phyloP scores from a whole-genome alignment of 2,797 vertebrate species.

The Dromococcyx pavoninus region DNA sequence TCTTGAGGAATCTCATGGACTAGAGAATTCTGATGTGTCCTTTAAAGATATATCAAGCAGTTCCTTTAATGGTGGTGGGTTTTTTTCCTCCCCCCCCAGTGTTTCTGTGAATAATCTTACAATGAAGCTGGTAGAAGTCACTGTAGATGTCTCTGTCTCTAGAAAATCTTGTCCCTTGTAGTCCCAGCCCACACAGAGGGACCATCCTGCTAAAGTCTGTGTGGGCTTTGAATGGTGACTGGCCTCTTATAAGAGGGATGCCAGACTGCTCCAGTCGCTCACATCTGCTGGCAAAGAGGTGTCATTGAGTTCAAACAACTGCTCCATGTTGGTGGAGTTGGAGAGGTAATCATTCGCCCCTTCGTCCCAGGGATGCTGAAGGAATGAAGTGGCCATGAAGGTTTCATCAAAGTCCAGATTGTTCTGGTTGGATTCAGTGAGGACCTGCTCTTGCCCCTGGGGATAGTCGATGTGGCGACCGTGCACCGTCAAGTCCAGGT shows the following conservation, averaged over 20 bases:
- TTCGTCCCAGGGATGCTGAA: constrained; percentile 90
- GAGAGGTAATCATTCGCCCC: constrained; percentile 80
- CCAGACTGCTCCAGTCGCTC: constrained; percentile 79
- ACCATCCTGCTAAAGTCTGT: neutral
- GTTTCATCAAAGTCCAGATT: constrained; percentile 87
- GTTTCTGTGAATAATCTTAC: constrained; percentile 7
- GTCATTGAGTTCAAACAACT: constrained; percentile 85
- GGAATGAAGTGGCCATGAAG: constrained; percentile 88
- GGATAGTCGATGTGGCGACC: constrained; percentile 77
- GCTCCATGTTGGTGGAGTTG: constrained; percentile 81
- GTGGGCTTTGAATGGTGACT: neutral
- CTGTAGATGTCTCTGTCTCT: neutral
- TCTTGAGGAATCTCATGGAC: neutral
- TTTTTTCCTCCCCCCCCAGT: neutral
- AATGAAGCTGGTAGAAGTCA: neutral
- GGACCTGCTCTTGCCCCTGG: constrained; percentile 66
- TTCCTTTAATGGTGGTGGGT: neutral
- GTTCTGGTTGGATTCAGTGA: constrained; percentile 74
- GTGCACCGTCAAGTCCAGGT: constrained; percentile 80
- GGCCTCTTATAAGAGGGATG: constrained; percentile 81
- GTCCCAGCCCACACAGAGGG: neutral
- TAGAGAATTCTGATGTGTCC: constrained; percentile 5
- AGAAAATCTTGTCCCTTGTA: constrained; percentile 23
- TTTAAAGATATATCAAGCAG: constrained; percentile 5
- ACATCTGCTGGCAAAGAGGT: constrained; percentile 77